Evolutionary conservation across 2,888 invertebrate genomes (phyloP).

Genomic region (Melieria omissa): DNA sequence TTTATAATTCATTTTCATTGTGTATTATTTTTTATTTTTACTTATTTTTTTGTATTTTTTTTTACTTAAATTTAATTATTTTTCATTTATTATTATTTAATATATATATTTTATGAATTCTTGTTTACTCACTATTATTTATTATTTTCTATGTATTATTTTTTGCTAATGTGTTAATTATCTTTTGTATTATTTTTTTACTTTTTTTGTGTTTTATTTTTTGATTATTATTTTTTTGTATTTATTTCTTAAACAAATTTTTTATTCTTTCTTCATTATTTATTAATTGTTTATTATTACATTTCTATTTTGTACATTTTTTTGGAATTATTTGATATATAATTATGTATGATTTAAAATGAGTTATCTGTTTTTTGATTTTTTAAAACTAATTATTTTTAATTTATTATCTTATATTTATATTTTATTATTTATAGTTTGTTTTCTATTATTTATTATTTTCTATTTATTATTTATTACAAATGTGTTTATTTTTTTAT

Average conservation of each 20-base stretch:
- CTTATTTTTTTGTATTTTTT: not conserved
- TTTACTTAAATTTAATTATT: not conserved
- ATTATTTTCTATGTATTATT: not conserved
- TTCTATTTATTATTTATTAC: too few relatives aligned
- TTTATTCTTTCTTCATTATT: not conserved
- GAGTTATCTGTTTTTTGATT: not conserved
- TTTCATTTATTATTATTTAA: not conserved
- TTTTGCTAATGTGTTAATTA: not conserved
- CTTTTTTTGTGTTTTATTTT: not conserved
- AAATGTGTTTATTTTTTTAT: too few relatives aligned
- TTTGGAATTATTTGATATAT: not conserved
- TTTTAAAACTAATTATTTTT: not conserved
- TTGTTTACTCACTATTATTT: not conserved
- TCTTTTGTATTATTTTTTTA: not conserved
- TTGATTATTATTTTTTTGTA: not conserved
- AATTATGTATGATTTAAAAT: not conserved
- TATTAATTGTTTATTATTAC: not conserved
- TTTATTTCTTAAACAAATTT: not conserved
- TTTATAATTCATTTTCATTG: not conserved
- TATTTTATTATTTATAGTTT: not conserved
- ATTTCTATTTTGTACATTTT: too few relatives aligned
- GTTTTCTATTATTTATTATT: not conserved
- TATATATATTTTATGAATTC: not conserved
- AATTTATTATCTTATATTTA: not conserved
- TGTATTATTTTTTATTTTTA: not conserved